phyloP scores from a whole-genome alignment of 2,113 vertebrate species.

The Thymallus thymallus region DNA sequence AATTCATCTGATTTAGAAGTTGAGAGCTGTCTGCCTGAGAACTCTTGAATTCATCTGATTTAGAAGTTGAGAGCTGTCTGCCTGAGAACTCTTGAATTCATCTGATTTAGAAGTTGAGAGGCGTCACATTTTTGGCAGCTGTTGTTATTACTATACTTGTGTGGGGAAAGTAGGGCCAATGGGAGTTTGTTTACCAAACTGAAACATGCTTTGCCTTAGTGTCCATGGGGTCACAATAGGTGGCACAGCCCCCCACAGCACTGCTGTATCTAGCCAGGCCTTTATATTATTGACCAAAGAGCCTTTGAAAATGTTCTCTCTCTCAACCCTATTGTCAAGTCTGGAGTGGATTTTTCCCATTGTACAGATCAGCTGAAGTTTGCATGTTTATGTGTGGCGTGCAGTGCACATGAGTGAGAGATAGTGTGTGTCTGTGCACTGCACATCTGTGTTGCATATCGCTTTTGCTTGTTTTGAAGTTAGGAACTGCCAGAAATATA shows the following conservation, averaged over 20 bases:
- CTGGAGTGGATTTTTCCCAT: background rate
- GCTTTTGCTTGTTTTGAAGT: background rate
- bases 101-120: conserved; percentile 11
- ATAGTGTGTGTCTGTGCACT: background rate
- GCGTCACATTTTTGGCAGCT: background rate
- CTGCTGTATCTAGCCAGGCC: background rate
- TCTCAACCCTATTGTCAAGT: background rate
- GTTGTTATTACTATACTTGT: too few species aligned
- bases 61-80: background rate
- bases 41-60: conserved; percentile 14
- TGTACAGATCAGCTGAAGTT: conserved; percentile 6
- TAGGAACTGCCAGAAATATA: background rate
- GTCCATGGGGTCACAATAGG: conserved; percentile 2
- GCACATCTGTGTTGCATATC: conserved; percentile 3
- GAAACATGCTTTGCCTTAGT: background rate
- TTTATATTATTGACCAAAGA: conserved; percentile 6
- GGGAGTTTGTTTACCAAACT: conserved; percentile 35
- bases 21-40: background rate
- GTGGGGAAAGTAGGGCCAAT: background rate
- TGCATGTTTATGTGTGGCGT: background rate
- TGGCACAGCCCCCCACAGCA: background rate
- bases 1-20: too few species aligned
- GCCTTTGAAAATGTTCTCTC: background rate
- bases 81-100: conserved; percentile 7
- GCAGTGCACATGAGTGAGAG: background rate